These are phyloP conservation scores for Pemphredon lugubris DNA, from an alignment of 2,888 invertebrate species.

Conservation along the genomic window DNA sequence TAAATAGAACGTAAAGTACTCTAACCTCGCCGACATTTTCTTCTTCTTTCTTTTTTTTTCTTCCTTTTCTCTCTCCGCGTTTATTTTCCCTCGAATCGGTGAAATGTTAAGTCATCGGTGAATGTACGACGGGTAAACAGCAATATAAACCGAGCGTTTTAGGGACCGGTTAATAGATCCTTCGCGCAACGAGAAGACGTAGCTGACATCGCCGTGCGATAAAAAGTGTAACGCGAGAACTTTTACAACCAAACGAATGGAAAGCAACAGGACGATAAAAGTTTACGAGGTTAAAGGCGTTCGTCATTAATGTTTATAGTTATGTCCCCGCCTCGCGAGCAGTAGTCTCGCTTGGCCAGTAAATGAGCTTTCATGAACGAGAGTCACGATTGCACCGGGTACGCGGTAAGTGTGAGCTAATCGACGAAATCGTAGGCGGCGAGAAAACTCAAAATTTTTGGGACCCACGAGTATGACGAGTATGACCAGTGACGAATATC, in stretches of 20 bases:
- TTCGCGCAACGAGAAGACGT: slow-evolving; percentile 16
- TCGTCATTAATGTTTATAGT: slow-evolving; percentile 18
- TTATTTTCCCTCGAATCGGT: not conserved
- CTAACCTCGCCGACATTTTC: no score
- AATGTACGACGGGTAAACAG: not conserved
- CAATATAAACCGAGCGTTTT: not conserved
- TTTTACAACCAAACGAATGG: slow-evolving; percentile 25
- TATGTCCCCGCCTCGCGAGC: slow-evolving; percentile 2
- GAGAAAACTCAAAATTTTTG: no score
- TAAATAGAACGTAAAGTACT: no score
- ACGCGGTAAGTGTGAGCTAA: no score
- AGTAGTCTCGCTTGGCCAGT: no score
- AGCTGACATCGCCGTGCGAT: not conserved
- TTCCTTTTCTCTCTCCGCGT: no score
- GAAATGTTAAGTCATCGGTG: not conserved
- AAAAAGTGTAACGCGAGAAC: slow-evolving; percentile 10
- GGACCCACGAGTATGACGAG: no score
- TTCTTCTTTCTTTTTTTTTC: no score
- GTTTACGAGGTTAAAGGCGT: slow-evolving; percentile 31
- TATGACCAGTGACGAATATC: no score
- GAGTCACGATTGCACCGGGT: no score
- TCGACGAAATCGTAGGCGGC: no score
- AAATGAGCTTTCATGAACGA: no score
- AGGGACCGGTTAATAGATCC: not conserved
- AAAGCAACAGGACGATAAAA: slow-evolving; percentile 43